Evolutionary conservation across 2,888 invertebrate species (phyloP).

Genomic region (Dioctria linearis): DNA sequence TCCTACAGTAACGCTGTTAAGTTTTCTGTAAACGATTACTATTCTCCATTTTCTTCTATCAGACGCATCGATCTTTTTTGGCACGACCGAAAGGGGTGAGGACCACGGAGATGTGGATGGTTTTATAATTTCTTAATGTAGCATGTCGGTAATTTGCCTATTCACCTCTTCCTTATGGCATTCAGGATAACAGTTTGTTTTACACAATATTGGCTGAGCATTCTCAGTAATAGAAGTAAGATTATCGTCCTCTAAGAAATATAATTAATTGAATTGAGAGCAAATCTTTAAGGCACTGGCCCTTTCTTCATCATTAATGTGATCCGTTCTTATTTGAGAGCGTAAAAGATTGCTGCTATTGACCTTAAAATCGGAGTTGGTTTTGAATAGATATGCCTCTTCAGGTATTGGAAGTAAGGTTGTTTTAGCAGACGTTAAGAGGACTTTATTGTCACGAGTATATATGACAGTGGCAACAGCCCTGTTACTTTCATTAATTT

Average conservation of each 20-base stretch:
- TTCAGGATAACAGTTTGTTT: conserved; percentile 41
- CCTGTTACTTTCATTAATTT: too few relatives aligned
- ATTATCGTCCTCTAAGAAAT: conserved; percentile 42
- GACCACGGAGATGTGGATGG: not conserved
- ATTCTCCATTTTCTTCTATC: conserved; percentile 5
- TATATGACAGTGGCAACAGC: too few relatives aligned
- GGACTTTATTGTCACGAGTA: too few relatives aligned
- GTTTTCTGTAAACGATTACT: conserved; percentile 16
- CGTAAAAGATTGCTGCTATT: not conserved
- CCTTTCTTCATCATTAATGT: conserved; percentile 61
- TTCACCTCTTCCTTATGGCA: conserved; percentile 1
- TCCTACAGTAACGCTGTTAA: not conserved
- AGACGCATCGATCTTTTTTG: not conserved
- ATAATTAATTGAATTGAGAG: conserved; percentile 43
- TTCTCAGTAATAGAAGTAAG: conserved; percentile 41
- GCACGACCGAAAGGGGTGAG: not conserved
- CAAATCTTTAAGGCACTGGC: not conserved
- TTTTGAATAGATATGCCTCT: not conserved
- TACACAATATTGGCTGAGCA: conserved; percentile 34
- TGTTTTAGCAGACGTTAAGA: not conserved
- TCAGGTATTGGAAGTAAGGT: not conserved
- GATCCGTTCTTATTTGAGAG: conserved; percentile 52
- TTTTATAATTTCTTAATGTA: not conserved
- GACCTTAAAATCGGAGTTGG: not conserved
- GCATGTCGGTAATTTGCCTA: too few relatives aligned